Conservation (phyloP, 2,797 vertebrate species). For the Sarcophilus harrisii region DNA sequence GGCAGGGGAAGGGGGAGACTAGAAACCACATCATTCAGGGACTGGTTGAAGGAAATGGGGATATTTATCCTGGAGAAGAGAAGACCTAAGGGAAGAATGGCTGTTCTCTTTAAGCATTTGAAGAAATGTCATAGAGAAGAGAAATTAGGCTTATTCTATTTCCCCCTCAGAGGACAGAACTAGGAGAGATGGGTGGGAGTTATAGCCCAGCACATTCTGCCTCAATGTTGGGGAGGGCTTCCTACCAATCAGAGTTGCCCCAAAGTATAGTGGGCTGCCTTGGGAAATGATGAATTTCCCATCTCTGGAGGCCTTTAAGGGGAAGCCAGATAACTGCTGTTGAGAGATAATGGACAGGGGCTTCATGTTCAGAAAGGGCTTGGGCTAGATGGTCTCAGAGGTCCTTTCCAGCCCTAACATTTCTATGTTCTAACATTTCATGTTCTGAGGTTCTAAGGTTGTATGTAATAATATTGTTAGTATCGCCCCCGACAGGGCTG, state of each 20-base stretch:
- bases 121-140: not conserved
- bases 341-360: not conserved
- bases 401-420: not conserved
- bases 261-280: not conserved
- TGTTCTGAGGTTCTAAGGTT: conserved; percentile 5
- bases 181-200: not conserved
- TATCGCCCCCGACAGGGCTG: not conserved
- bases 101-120: not conserved
- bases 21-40: not conserved
- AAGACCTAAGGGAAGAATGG: not conserved
- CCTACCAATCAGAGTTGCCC: not conserved
- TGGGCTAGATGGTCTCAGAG: not conserved
- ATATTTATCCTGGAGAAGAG: conserved; percentile 2
- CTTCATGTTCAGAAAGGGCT: not conserved
- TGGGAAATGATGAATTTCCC: not conserved
- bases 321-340: not conserved
- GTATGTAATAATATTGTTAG: not conserved
- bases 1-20: not conserved
- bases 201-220: not conserved
- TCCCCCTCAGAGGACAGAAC: not conserved
- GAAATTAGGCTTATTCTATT: not conserved
- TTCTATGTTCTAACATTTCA: not conserved
- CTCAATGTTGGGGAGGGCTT: not conserved
- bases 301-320: not conserved
- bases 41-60: conserved; percentile 1